Evolutionary conservation across 2,797 vertebrate species (phyloP), one percentile per base, ranked within the genome.

Genomic region (Sebastes iracundus): DNA sequence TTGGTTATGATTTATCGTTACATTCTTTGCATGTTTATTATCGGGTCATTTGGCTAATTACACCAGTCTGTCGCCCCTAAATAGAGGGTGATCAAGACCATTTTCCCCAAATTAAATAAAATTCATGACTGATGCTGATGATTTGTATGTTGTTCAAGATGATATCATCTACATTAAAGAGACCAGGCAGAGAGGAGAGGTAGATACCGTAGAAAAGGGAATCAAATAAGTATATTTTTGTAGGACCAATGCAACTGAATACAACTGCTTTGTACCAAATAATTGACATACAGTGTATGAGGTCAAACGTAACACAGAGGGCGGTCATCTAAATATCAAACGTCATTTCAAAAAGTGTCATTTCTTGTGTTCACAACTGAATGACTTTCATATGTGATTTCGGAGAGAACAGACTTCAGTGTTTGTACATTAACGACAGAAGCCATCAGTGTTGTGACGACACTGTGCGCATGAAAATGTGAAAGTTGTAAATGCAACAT

Each of bases 191-290:
- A 71, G 74, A 59, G 13, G n/a, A 84, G 77, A 58, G 27, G 70
- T 32, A 64, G 68, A 75, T 33, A 6, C 53, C 55, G 13, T 58
- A 42, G 23, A 71, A 74, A 72, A 58, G 74, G 64, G 70, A 78
- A 79, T 86, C 72, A 87, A 83, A 89, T 75, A 84, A 70, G 71
- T 94, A 82, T 95, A 95, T 95, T 95, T 94, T 95, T 95, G 53
- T 95, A 94, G 88, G 76, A 91, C 84, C 88, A 90, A 91, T 88
- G 84, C 86, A 94, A 82, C 79, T 46, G 82, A 92, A 81, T 81
- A 85, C 59, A 72, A 88, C 86, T 92, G 91, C 93, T 94, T 95
- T 95, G 85, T 94, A 93, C 93, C 94, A 95, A 95, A 95, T 93
- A 87, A 88, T 80, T 88, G 83, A 91, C 79, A 85, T 64, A 75